phyloP scores from a whole-genome alignment of 30 jellyfish, hydroid and myxozoan genomes.

The Turritopsis dohrnii region DNA sequence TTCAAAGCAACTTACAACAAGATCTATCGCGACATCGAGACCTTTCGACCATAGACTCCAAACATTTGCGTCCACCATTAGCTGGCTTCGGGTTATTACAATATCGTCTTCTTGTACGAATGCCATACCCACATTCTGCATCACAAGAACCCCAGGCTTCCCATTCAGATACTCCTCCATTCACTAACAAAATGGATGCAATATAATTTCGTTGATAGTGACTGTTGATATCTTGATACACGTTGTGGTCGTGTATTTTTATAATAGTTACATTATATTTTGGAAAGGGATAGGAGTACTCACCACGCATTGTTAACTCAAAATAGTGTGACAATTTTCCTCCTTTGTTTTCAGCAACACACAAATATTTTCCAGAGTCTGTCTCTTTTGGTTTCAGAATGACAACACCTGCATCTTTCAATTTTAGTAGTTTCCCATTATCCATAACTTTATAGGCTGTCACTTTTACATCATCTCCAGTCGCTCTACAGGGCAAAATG shows the following conservation, averaged over 20 bases:
- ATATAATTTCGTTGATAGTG: background rate
- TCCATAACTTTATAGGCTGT: conserved; percentile 13
- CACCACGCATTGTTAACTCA: conserved; percentile 10
- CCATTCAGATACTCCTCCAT: conserved; percentile 45
- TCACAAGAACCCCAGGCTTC: conserved; percentile 39
- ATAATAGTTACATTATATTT: background rate
- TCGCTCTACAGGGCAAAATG: conserved; percentile 33
- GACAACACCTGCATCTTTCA: conserved; percentile 28
- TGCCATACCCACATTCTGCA: conserved; percentile 39
- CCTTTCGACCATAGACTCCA: conserved; percentile 14
- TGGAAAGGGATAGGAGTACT: background rate
- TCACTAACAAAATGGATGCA: conserved; percentile 8
- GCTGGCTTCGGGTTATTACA: conserved; percentile 47
- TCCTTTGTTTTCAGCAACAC: conserved; percentile 29
- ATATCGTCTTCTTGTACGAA: conserved; percentile 20
- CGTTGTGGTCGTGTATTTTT: background rate
- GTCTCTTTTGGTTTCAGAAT: conserved; percentile 14
- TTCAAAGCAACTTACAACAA: conserved; percentile 13
- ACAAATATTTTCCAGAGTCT: conserved; percentile 29
- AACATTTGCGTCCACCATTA: conserved; percentile 38
- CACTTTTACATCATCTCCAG: background rate
- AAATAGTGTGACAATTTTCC: conserved; percentile 18
- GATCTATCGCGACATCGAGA: conserved; percentile 25
- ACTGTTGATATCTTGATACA: background rate
- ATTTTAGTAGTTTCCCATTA: conserved; percentile 3